These are phyloP conservation scores for Phrynocephalus guinanensis DNA, from an alignment of 2,797 vertebrate species.

Conservation along the genomic window DNA sequence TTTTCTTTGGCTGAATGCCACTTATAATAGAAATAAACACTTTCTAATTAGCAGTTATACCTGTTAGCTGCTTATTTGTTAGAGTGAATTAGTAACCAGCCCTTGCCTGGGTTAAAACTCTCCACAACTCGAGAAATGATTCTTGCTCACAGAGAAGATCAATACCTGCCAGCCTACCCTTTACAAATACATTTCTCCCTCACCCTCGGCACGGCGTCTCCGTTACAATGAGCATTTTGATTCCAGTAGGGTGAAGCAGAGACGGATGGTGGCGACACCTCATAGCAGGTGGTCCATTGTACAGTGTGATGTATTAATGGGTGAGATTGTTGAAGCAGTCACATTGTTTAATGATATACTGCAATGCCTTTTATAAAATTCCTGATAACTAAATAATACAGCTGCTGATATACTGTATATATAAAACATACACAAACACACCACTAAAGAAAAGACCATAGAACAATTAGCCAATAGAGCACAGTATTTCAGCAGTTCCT, in stretches of 20 bases:
- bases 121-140: slow-evolving; percentile 36
- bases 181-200: slow-evolving; percentile 37
- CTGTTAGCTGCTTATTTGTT: slow-evolving; percentile 73
- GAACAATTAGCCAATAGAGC: neutral
- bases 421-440: no score
- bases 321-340: slow-evolving; percentile 14
- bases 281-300: slow-evolving; percentile 7
- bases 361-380: neutral
- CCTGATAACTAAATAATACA: slow-evolving; percentile 4
- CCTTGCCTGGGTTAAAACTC: slow-evolving; percentile 53
- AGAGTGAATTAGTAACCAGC: slow-evolving; percentile 65
- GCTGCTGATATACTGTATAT: neutral
- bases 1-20: slow-evolving; percentile 42
- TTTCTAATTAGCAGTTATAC: slow-evolving; percentile 71
- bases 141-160: slow-evolving; percentile 42
- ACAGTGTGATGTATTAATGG: slow-evolving; percentile 17
- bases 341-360: slow-evolving; percentile 3
- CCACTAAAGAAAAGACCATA: neutral
- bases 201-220: neutral
- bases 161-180: slow-evolving; percentile 35
- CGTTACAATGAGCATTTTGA: slow-evolving; percentile 15
- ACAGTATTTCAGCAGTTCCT: neutral
- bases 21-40: slow-evolving; percentile 68
- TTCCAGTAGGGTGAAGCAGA: slow-evolving; percentile 6
- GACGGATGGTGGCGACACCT: neutral